Conservation (phyloP, 2,113 vertebrate genomes). For the Antidorcas marsupialis region DNA sequence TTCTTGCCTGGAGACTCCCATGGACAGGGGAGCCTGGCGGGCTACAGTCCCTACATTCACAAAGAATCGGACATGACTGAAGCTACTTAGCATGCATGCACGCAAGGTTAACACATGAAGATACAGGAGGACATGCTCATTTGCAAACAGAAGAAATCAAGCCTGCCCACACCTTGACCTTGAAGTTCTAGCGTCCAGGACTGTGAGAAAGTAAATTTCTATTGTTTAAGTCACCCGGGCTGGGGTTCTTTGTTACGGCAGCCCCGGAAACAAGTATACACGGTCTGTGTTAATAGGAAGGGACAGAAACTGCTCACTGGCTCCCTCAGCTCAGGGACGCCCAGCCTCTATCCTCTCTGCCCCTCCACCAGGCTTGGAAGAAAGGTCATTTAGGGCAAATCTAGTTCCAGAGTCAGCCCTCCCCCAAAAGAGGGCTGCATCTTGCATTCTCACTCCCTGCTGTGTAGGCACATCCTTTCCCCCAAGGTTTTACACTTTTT, state of each 20-base stretch:
- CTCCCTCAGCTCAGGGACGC: background rate
- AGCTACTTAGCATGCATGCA: background rate
- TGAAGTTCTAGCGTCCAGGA: background rate
- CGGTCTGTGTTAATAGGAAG: too few relatives aligned
- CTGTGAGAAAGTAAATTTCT: background rate
- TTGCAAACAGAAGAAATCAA: background rate
- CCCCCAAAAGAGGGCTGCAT: background rate
- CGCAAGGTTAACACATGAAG: background rate
- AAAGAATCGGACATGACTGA: background rate
- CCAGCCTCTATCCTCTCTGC: background rate
- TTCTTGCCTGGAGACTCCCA: background rate
- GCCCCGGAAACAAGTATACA: accelerated
- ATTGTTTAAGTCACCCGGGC: background rate
- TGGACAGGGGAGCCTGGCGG: background rate
- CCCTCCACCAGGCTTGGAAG: background rate
- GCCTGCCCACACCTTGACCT: background rate
- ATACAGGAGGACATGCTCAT: background rate
- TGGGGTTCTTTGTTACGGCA: background rate
- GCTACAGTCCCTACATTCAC: background rate
- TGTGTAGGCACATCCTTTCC: background rate
- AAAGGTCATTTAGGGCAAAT: background rate
- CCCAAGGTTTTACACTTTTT: background rate
- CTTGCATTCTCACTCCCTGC: background rate
- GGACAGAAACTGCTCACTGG: background rate
- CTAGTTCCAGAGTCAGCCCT: background rate